Evolutionary conservation across 35 echinoderm and acorn worm genomes (phyloP), one percentile per base, ranked within the genome.

Genomic region (Heliocidaris erythrogramma): DNA sequence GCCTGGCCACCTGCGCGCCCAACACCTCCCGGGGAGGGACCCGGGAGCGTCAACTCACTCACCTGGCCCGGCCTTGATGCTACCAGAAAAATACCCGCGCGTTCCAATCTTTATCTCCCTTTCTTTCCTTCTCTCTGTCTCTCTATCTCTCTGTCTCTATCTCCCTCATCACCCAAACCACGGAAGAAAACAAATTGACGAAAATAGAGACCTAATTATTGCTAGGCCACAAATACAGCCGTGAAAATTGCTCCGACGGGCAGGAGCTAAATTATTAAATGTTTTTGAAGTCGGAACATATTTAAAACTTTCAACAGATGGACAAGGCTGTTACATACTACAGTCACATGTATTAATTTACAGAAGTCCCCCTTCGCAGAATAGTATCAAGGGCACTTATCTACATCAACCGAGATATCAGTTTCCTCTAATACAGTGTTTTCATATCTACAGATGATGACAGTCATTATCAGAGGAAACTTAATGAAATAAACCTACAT

Each of bases 1-100:
- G 49, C 50, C 91, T 92, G 49, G 50, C 91, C 91, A 92, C 91
- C 91, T 92, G 91, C 91, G 91, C 29, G 48, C 49, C 47, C 49
- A 92, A 92, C 91, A 92, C 91, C 91, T 92, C 91, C 16, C 49
- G 91, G 91, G 91, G 49, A 59, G 91, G 91, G 91, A 56, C 29
- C 49, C 14, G 18, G 49, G 12, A 32, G 91, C 91, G 91, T 48
- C n/a, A 92, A 92, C 49, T 92, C 50, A 48, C 91, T 92, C 91
- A 92, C 91, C 91, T 92, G 48, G 49, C 50, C 50, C 91, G 91
- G 31, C 91, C 91, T 92, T 59, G 91, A 89, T 89, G 47, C 31
- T 27, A 48, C 87, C 87, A 89, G 27, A 86, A 29, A 86, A 30
- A 89, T 89, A 27, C 65, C 18, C 65, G 21, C 65, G 8, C 21